These are phyloP conservation scores for Atta texana DNA, from an alignment of 1,140 invertebrate genomes.

Conservation along the genomic window DNA sequence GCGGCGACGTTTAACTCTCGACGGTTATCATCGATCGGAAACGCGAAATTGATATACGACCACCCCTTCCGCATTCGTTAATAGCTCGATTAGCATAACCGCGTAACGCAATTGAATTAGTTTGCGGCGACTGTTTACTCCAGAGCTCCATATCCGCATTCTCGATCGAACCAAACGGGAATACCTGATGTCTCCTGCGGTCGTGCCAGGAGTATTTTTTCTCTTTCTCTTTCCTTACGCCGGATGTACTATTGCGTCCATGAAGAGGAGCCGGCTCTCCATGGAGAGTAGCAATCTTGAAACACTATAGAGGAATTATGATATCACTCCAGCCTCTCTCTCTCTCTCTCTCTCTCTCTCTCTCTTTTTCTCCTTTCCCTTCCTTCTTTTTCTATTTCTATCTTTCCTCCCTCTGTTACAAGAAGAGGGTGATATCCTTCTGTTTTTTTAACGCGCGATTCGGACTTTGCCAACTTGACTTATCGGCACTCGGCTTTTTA, in stretches of 20 bases:
- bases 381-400: background rate
- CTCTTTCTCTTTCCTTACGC: slow-evolving; percentile 4
- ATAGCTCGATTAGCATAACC: slow-evolving; percentile 59
- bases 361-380: background rate
- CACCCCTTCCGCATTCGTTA: slow-evolving; percentile 55
- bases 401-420: background rate
- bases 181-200: slow-evolving; percentile 57
- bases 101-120: slow-evolving; percentile 63
- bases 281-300: slow-evolving; percentile 16
- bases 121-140: slow-evolving; percentile 54
- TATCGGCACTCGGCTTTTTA: slow-evolving; percentile 72
- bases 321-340: background rate
- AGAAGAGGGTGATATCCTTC: background rate
- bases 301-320: background rate
- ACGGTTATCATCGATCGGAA: slow-evolving; percentile 53
- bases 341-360: background rate
- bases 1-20: slow-evolving; percentile 20
- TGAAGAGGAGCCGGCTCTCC: slow-evolving; percentile 6
- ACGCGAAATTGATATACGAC: slow-evolving; percentile 56
- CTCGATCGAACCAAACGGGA: slow-evolving; percentile 61
- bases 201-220: slow-evolving; percentile 58
- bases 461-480: slow-evolving; percentile 67
- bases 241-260: slow-evolving; percentile 58
- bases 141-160: slow-evolving; percentile 35
- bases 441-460: background rate